These are phyloP conservation scores for Geotrupes spiniger DNA, from an alignment of 2,888 invertebrate genomes.

Conservation along the genomic window DNA sequence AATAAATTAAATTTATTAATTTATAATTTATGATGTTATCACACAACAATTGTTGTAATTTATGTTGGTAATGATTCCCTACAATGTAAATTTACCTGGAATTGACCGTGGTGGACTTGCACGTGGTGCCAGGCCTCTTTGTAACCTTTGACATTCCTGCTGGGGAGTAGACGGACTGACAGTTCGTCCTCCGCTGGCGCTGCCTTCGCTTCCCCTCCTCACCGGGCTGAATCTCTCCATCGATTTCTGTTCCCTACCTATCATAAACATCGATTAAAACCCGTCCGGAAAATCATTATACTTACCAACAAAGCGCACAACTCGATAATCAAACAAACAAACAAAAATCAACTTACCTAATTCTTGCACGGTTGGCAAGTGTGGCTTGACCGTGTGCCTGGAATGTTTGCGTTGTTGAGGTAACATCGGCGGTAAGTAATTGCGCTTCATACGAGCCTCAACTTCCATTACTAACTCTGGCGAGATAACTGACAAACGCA, in stretches of 20 bases:
- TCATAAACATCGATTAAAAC: conserved; percentile 14
- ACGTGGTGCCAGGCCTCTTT: conserved; percentile 54
- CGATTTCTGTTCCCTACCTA: conserved; percentile 58
- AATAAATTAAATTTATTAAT: too few species aligned
- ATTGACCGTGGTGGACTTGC: conserved; percentile 56
- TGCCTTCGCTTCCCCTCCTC: conserved; percentile 83
- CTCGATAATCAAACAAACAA: not conserved
- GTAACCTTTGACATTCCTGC: conserved; percentile 77
- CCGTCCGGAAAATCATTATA: not conserved
- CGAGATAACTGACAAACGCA: conserved; percentile 70
- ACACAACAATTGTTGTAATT: too few species aligned
- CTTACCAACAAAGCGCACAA: not conserved
- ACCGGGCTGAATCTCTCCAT: conserved; percentile 87
- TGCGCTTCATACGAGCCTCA: conserved; percentile 78
- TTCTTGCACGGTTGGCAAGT: conserved; percentile 72
- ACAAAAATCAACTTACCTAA: conserved; percentile 55
- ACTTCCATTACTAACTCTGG: conserved; percentile 87
- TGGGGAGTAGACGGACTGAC: conserved; percentile 65
- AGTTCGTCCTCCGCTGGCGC: conserved; percentile 53
- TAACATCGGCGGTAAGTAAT: conserved; percentile 67
- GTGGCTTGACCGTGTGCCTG: conserved; percentile 54
- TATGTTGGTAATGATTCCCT: too few species aligned
- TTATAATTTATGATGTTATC: too few species aligned
- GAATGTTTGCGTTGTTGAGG: conserved; percentile 57
- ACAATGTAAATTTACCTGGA: conserved; percentile 52